Conservation (phyloP, 2,888 invertebrate species). For the Thymelicus lineola region DNA sequence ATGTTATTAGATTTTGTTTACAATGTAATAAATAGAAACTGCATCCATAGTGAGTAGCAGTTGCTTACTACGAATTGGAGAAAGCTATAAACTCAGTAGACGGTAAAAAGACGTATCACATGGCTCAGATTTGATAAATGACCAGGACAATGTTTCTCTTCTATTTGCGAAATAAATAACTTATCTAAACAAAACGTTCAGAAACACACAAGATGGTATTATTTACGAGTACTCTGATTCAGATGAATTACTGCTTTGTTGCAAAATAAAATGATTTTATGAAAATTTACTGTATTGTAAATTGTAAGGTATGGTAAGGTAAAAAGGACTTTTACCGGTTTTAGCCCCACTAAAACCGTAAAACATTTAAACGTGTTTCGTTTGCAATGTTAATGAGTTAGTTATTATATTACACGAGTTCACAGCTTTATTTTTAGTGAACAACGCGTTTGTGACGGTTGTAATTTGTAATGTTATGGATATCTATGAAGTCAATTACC, state of each 20-base stretch:
- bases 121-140: slow-evolving; percentile 6
- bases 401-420: no score
- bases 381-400: no score
- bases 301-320: no score
- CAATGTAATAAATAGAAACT: slow-evolving; percentile 13
- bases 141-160: background rate
- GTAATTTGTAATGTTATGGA: no score
- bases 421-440: no score
- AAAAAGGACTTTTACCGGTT: no score
- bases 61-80: slow-evolving; percentile 6
- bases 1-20: slow-evolving; percentile 1
- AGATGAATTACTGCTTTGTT: background rate
- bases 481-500: no score
- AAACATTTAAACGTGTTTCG: no score
- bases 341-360: no score
- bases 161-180: slow-evolving; percentile 8
- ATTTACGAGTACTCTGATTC: slow-evolving; percentile 1
- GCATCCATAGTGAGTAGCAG: slow-evolving; percentile 2
- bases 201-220: background rate
- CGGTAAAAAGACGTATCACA: slow-evolving; percentile 17
- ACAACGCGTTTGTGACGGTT: no score
- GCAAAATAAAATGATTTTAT: no score
- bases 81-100: slow-evolving; percentile 27
- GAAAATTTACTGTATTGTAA: no score
- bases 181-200: background rate